Evolutionary conservation across 2,113 vertebrate species (phyloP).

Genomic region (Colistium nudipinnis): DNA sequence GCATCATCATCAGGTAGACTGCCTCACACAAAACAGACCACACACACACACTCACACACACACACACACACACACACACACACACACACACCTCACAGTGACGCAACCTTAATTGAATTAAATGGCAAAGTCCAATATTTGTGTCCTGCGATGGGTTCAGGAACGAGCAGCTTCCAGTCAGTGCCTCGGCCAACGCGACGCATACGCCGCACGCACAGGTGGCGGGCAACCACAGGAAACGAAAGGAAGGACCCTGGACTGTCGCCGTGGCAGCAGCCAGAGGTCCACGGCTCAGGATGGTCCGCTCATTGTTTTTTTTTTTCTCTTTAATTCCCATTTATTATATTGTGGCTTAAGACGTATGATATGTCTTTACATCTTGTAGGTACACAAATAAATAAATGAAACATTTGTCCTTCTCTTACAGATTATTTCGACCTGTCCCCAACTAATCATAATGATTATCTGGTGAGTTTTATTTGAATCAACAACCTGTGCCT

Average conservation of each 20-base stretch:
- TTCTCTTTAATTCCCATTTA: too few relatives aligned
- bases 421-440: slow-evolving; percentile 70
- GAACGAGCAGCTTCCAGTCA: slow-evolving; percentile 24
- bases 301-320: neutral
- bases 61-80: too few relatives aligned
- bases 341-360: neutral
- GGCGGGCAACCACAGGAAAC: slow-evolving; percentile 11
- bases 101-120: too few relatives aligned
- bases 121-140: too few relatives aligned
- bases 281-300: slow-evolving; percentile 76
- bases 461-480: slow-evolving; percentile 63
- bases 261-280: slow-evolving; percentile 59
- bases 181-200: neutral
- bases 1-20: slow-evolving; percentile 42
- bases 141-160: slow-evolving; percentile 15
- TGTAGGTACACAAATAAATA: too few relatives aligned
- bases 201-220: neutral
- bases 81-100: too few relatives aligned
- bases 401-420: neutral
- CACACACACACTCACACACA: too few relatives aligned
- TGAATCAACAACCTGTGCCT: neutral
- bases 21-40: neutral
- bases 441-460: slow-evolving; percentile 34
- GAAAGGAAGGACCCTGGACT: slow-evolving; percentile 5
- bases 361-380: too few relatives aligned